A percentile compares a stretch with the other conserved stretches of the same genome.
phyloP scores from a whole-genome alignment of 2,113 vertebrate species.

The Ahaetulla prasina region DNA sequence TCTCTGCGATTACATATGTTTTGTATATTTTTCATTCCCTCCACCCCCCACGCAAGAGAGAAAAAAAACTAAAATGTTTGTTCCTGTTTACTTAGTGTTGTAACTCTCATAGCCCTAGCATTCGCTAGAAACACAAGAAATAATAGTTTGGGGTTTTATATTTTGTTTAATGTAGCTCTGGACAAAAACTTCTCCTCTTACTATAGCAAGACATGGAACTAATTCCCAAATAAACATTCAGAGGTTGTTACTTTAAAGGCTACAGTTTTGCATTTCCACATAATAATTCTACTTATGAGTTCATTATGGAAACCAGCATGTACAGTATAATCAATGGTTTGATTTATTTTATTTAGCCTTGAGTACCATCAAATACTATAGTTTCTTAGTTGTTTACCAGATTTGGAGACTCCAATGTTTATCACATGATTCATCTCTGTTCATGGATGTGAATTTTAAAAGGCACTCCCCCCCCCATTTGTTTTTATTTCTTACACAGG shows the following conservation, averaged over 20 bases:
- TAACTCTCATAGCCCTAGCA: not conserved
- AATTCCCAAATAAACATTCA: not conserved
- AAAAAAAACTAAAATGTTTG: not conserved
- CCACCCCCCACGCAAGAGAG: not conserved
- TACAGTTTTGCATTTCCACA: not conserved
- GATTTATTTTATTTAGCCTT: not conserved
- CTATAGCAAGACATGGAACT: not conserved
- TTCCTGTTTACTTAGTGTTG: not conserved
- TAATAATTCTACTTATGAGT: not conserved
- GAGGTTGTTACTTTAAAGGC: not conserved
- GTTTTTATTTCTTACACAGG: constrained; percentile 65
- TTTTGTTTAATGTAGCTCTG: not conserved
- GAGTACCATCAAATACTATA: not conserved
- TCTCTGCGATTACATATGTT: not conserved
- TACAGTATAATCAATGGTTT: not conserved
- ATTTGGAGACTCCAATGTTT: not conserved
- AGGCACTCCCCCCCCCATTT: constrained; percentile 31
- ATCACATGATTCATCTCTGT: not conserved
- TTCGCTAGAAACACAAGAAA: not conserved
- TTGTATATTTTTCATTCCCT: not conserved
- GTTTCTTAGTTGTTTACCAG: not conserved
- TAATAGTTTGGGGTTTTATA: not conserved
- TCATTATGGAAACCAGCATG: not conserved
- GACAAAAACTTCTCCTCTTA: not conserved
- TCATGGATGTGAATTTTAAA: constrained; percentile 12